phyloP scores from a whole-genome alignment of 1,140 invertebrate species.

The Philopotamus ludificatus region DNA sequence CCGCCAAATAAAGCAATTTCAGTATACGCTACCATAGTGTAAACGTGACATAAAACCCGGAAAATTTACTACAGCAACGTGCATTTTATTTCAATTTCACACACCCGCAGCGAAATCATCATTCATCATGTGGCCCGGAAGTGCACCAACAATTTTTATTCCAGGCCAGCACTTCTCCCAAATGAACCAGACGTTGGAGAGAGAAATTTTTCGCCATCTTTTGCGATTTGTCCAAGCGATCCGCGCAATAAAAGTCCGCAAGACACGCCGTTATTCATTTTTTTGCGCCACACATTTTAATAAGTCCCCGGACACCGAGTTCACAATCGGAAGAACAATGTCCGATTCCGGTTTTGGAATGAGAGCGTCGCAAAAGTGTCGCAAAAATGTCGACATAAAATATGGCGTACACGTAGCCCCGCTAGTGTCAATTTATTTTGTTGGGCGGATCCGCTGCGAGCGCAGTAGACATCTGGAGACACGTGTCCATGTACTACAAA shows the following conservation, averaged over 20 bases:
- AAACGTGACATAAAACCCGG: too few species aligned
- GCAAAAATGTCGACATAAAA: not conserved
- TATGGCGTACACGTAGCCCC: conserved; percentile 19
- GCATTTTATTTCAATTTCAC: too few species aligned
- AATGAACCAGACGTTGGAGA: not conserved
- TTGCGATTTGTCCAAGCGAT: not conserved
- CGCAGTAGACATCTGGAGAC: not conserved
- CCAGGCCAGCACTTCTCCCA: too few species aligned
- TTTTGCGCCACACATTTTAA: not conserved
- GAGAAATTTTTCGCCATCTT: conserved; percentile 1
- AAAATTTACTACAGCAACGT: too few species aligned
- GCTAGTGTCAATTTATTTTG: conserved; percentile 34
- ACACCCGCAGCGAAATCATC: too few species aligned
- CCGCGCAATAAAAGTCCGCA: not conserved
- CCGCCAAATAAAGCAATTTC: too few species aligned
- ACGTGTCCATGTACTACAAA: not conserved
- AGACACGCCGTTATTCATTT: not conserved
- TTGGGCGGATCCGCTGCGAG: conserved; percentile 5
- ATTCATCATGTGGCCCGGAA: too few species aligned
- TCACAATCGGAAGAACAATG: too few species aligned
- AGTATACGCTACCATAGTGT: too few species aligned
- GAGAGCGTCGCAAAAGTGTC: conserved; percentile 15
- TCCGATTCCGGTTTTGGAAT: not conserved
- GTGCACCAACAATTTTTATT: too few species aligned
- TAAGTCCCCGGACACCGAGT: not conserved